Evolutionary conservation across 1,140 invertebrate species (phyloP).

Genomic region (Drepana arcuata): DNA sequence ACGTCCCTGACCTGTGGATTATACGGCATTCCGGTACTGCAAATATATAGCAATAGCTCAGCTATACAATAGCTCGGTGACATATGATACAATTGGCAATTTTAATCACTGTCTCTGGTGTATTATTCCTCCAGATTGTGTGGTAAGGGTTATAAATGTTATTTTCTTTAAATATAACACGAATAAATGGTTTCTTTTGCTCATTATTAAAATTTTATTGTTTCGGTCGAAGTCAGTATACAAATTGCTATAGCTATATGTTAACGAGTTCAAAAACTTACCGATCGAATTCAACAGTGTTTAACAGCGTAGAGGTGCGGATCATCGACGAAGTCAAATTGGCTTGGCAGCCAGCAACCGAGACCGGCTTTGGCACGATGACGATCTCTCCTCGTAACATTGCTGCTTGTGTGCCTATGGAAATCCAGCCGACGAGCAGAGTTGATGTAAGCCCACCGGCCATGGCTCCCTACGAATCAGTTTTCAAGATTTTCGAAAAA

Average conservation of each 20-base stretch:
- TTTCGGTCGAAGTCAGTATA: too few relatives aligned
- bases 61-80: too few relatives aligned
- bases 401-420: constrained; percentile 85
- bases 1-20: constrained; percentile 66
- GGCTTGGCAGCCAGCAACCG: constrained; percentile 73
- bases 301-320: constrained; percentile 5
- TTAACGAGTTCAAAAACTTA: too few relatives aligned
- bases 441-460: constrained; percentile 81
- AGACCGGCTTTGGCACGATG: constrained; percentile 74
- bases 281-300: constrained; percentile 41
- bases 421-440: constrained; percentile 85
- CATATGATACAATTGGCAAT: too few relatives aligned
- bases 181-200: too few relatives aligned
- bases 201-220: too few relatives aligned
- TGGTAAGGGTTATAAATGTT: too few relatives aligned
- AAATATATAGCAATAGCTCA: constrained; percentile 9
- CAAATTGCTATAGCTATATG: too few relatives aligned
- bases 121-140: too few relatives aligned
- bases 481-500: constrained; percentile 3
- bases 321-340: constrained; percentile 34
- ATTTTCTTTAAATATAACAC: too few relatives aligned
- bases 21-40: constrained; percentile 3
- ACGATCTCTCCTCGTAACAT: constrained; percentile 76
- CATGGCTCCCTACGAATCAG: constrained; percentile 79
- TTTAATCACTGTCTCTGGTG: too few relatives aligned